phyloP scores from a whole-genome alignment of 2,797 vertebrate genomes.

The Mormyrops attenuatus region DNA sequence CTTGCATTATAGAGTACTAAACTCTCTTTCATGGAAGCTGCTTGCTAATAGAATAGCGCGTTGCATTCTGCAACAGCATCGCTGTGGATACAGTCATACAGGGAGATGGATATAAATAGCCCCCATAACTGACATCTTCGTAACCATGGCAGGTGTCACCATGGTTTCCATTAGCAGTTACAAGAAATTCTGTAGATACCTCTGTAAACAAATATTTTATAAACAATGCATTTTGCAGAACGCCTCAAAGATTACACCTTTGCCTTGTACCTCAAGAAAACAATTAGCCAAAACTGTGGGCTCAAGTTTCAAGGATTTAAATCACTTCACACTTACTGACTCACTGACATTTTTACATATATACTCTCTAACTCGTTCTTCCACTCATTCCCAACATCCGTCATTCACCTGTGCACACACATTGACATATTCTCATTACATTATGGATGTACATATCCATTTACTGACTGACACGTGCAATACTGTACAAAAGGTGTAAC shows the following conservation, averaged over 20 bases:
- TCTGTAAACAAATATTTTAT: background rate
- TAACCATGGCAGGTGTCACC: background rate
- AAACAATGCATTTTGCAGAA: slow-evolving; percentile 38
- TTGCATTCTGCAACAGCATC: background rate
- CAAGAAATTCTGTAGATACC: background rate
- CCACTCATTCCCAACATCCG: background rate
- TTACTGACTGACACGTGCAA: background rate
- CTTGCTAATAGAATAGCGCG: background rate
- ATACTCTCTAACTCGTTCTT: background rate
- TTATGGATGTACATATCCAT: background rate
- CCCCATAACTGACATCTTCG: background rate
- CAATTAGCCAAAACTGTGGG: slow-evolving; percentile 58
- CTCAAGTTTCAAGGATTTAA: slow-evolving; percentile 40
- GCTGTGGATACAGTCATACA: background rate
- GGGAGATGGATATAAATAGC: background rate
- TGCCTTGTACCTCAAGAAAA: slow-evolving; percentile 60
- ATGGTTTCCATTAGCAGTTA: background rate
- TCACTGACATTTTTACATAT: background rate
- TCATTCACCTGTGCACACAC: background rate
- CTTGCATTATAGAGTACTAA: background rate
- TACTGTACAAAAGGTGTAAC: background rate
- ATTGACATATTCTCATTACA: background rate
- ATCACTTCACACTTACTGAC: background rate
- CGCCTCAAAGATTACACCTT: slow-evolving; percentile 61
- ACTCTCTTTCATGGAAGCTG: background rate